Percentiles rank a stretch among this genome's conserved stretches.
These are phyloP conservation scores for Regulus satrapa DNA, from an alignment of 2,113 vertebrate genomes.

Conservation along the genomic window DNA sequence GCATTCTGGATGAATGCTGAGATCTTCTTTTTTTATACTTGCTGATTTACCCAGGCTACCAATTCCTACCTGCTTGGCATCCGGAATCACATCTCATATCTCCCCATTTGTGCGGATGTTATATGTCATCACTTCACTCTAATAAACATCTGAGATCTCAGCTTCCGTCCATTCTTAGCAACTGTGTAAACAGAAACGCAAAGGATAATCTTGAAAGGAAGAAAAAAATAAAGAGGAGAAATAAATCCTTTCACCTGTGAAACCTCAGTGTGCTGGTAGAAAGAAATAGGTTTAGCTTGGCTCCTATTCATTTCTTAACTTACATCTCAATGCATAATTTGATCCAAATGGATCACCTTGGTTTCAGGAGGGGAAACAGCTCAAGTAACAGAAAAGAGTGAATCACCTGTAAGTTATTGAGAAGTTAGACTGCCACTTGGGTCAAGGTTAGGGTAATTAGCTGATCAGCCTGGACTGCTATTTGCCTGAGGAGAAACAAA, in stretches of 20 bases:
- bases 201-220: not conserved
- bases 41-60: not conserved
- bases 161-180: slow-evolving; percentile 33
- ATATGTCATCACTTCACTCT: not conserved
- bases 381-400: slow-evolving; percentile 12
- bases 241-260: slow-evolving; percentile 26
- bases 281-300: slow-evolving; percentile 57
- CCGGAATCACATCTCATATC: not conserved
- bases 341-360: slow-evolving; percentile 68
- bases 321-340: slow-evolving; percentile 68
- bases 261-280: slow-evolving; percentile 13
- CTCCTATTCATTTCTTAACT: slow-evolving; percentile 45
- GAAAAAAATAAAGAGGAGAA: not conserved
- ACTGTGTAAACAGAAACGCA: slow-evolving; percentile 15
- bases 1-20: not conserved
- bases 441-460: slow-evolving; percentile 71
- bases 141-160: not conserved
- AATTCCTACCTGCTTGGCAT: not conserved
- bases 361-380: slow-evolving; percentile 52
- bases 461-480: slow-evolving; percentile 43
- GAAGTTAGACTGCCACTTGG: slow-evolving; percentile 2
- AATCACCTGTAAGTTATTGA: slow-evolving; percentile 74
- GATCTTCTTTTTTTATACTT: not conserved
- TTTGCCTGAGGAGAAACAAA: slow-evolving; percentile 74
- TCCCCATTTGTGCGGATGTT: not conserved